Base-by-base conservation (phyloP, 2,797 vertebrate species). In the Amblyopsis hoosieri region DNA sequence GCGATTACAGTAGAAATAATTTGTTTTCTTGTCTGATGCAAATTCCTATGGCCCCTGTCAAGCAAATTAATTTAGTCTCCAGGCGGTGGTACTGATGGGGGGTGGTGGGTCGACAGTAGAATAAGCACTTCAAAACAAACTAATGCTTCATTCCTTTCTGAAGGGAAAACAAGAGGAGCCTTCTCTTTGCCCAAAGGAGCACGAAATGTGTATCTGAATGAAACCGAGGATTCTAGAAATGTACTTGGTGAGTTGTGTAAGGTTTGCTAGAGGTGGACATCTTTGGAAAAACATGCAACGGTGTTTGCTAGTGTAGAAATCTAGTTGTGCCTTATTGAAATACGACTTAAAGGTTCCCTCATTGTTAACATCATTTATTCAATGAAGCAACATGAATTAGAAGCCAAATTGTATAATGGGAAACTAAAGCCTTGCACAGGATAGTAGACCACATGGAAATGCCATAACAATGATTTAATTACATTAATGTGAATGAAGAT, bases 151-250 rank as follows among this genome's bases (percentile, higher is more conserved):
- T 58, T 94, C 95, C 64, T 83, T 54, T 94, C 42, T 73, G 71
- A 96, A 99, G 95, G 95, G 94, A 95, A 95, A 87, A 94, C 88
- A 5, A 95, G 94, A 93, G 94, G 93, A 88, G 93, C 92, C 4
- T 94, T 99, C 81, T 92, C 87, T 57, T 89, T 98, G 87, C 94
- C 96, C 72, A 96, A 92, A 93, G 95, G 94, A 95, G 95, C 95
- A 75, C 93, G 92, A 78, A 94, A 94, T 90, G 85, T 97, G 85
- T 95, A 92, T 91, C 90, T 97, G 83, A 96, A 93, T 92, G 94
- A 96, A 92, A 94, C 89, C 0, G 95, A 94, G 76, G 92, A 95
- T 63, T 91, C 89, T 92, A 94, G 92, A 93, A 96, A 93, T 86
- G 82, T 89, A 1, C 78, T 98, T 80, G 95, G 94, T 96, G 93